Evolutionary conservation across 1,140 invertebrate genomes (phyloP).

Genomic region (Drosophila hydei): DNA sequence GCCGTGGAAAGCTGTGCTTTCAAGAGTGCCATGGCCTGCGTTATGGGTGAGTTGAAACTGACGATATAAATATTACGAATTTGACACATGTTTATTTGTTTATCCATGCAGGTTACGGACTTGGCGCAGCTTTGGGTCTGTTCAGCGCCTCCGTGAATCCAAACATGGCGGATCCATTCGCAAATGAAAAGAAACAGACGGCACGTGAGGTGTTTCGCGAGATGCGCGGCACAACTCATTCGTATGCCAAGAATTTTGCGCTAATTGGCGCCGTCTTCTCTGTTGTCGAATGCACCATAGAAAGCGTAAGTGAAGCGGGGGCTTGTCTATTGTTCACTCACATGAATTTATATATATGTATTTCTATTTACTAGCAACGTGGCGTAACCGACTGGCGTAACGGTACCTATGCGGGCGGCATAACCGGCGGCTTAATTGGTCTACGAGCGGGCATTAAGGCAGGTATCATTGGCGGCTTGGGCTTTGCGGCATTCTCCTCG

Average conservation of each 20-base stretch:
- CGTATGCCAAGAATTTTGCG: slow-evolving; percentile 99
- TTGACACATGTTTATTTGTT: background rate
- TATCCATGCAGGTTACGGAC: slow-evolving; percentile 91
- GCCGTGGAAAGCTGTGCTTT: slow-evolving; percentile 96
- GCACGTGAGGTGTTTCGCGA: slow-evolving; percentile 93
- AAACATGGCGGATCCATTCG: slow-evolving; percentile 88
- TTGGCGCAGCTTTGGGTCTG: slow-evolving; percentile 96
- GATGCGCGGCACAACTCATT: slow-evolving; percentile 95
- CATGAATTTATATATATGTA: background rate
- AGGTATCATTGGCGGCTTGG: slow-evolving; percentile 94
- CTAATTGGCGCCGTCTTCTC: slow-evolving; percentile 96
- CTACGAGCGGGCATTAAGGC: slow-evolving; percentile 97
- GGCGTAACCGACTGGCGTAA: slow-evolving; percentile 98
- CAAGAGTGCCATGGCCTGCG: slow-evolving; percentile 95
- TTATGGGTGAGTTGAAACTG: slow-evolving; percentile 88
- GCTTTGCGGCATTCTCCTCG: slow-evolving; percentile 98
- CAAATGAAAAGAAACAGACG: slow-evolving; percentile 91
- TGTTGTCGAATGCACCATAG: slow-evolving; percentile 95
- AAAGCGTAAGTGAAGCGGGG: slow-evolving; percentile 87
- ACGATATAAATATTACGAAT: background rate
- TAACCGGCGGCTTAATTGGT: slow-evolving; percentile 97
- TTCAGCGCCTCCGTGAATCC: slow-evolving; percentile 98
- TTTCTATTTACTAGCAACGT: slow-evolving; percentile 87
- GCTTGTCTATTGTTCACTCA: slow-evolving; percentile 55
- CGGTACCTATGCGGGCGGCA: slow-evolving; percentile 95